Conservation (phyloP, 2,113 vertebrate species). For the Chinchilla lanigera region DNA sequence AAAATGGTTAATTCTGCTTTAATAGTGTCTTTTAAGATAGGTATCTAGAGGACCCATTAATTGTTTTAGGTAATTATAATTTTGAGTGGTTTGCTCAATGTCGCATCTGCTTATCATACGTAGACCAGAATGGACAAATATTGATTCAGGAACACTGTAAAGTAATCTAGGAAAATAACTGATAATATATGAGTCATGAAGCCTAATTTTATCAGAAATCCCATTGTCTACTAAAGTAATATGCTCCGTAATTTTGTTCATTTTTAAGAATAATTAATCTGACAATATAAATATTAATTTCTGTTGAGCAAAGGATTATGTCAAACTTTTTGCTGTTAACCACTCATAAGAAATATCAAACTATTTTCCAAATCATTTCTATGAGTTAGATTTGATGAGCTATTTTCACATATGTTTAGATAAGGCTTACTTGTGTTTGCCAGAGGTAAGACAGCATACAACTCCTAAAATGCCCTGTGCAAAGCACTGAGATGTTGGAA, state of each 20-base stretch:
- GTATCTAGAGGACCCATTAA: not conserved
- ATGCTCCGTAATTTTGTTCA: not conserved
- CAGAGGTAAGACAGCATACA: not conserved
- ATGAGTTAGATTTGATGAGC: not conserved
- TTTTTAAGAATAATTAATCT: not conserved
- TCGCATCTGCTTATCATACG: not conserved
- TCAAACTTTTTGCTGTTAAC: not conserved
- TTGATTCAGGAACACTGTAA: not conserved
- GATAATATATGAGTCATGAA: not conserved
- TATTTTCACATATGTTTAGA: not conserved
- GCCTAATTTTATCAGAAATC: constrained; percentile 38
- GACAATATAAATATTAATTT: not conserved
- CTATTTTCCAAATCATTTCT: not conserved
- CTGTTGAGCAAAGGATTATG: not conserved
- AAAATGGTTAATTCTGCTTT: not conserved
- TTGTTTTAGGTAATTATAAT: not conserved
- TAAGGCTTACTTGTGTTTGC: not conserved
- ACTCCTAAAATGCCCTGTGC: not conserved
- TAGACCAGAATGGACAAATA: not conserved
- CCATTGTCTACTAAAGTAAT: not conserved
- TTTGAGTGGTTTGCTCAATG: not conserved
- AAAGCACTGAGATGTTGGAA: not conserved
- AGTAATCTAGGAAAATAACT: not conserved
- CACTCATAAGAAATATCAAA: not conserved
- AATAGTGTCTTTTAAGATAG: not conserved